phyloP scores from a whole-genome alignment of 1,140 invertebrate genomes.

The Solenopsis fugax region DNA sequence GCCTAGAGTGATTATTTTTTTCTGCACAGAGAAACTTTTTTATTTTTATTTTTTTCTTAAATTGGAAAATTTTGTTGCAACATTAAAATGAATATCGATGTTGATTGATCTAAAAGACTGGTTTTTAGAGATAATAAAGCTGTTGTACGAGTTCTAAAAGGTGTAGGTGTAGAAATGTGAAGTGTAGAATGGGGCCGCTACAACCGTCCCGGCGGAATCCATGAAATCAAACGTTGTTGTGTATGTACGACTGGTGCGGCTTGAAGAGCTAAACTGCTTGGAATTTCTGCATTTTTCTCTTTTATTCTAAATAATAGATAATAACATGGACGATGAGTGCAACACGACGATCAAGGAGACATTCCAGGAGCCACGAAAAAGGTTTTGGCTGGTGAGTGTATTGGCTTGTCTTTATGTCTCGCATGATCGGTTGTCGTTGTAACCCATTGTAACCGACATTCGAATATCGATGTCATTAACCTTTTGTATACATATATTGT shows the following conservation, averaged over 20 bases:
- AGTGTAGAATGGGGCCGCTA: not conserved
- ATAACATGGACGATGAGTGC: conserved; percentile 73
- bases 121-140: no score
- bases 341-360: conserved; percentile 79
- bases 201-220: not conserved
- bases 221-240: not conserved
- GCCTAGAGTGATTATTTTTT: no score
- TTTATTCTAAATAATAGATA: not conserved
- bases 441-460: conserved; percentile 32
- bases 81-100: not conserved
- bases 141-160: no score
- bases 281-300: conserved; percentile 1
- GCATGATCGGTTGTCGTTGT: not conserved
- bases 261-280: not conserved
- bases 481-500: no score
- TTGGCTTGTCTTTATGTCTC: not conserved
- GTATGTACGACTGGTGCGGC: not conserved
- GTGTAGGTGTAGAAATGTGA: not conserved
- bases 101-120: no score
- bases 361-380: conserved; percentile 83
- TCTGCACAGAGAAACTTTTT: no score
- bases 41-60: no score
- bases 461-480: conserved; percentile 21
- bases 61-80: not conserved
- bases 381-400: conserved; percentile 83